Evolutionary conservation across 1,140 invertebrate genomes (phyloP).

Genomic region (Drosophila mojavensis): DNA sequence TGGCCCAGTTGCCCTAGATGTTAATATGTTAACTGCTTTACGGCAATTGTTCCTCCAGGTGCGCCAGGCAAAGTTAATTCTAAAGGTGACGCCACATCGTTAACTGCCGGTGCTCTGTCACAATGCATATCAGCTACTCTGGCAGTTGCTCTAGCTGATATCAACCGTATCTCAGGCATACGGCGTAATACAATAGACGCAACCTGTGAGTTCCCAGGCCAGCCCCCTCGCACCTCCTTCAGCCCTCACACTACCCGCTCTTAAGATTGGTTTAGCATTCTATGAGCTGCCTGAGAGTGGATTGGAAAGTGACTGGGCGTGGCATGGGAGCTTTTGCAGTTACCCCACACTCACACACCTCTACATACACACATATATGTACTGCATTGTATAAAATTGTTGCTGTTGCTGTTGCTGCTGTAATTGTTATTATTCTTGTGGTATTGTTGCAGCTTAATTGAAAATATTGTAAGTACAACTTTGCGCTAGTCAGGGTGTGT

Average conservation of each 20-base stretch:
- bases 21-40: no score
- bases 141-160: no score
- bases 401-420: constrained; percentile 45
- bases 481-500: background rate
- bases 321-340: constrained; percentile 1
- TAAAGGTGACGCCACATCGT: no score
- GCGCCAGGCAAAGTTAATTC: no score
- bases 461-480: constrained; percentile 72
- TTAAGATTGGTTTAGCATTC: background rate
- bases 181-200: constrained; percentile 19
- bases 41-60: no score
- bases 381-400: constrained; percentile 33
- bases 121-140: no score
- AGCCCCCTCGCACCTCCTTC: no score
- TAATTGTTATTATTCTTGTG: constrained; percentile 79
- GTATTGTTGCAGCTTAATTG: constrained; percentile 78
- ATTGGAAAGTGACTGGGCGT: constrained; percentile 30
- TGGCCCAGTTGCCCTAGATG: background rate
- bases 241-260: no score
- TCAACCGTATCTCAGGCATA: constrained; percentile 6
- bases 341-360: constrained; percentile 5
- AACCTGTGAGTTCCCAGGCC: no score
- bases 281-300: background rate
- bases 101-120: no score
- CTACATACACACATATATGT: constrained; percentile 27